Evolutionary conservation across 1,140 invertebrate species (phyloP).

Genomic region (Ooceraea biroi): DNA sequence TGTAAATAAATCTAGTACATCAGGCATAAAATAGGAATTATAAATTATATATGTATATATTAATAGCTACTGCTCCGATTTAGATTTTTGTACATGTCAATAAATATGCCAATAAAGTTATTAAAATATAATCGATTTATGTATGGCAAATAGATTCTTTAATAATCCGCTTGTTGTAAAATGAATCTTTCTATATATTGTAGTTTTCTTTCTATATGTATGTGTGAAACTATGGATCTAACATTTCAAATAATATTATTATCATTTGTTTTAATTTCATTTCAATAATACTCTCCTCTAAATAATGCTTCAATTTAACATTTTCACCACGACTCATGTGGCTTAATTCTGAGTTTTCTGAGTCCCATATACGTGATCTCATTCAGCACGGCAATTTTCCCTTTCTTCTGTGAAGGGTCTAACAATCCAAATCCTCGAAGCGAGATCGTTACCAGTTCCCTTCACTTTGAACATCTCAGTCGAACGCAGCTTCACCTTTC

Average conservation of each 20-base stretch:
- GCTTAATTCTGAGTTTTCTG: conserved; percentile 36
- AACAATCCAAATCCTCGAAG: conserved; percentile 38
- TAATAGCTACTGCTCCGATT: too few relatives aligned
- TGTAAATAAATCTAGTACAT: not conserved
- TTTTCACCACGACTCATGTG: not conserved
- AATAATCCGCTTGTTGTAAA: not conserved
- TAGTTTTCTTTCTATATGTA: not conserved
- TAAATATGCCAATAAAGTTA: not conserved
- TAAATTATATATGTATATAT: too few relatives aligned
- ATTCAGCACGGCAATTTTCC: conserved; percentile 41
- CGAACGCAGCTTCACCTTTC: conserved; percentile 28
- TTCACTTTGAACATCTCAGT: conserved; percentile 49
- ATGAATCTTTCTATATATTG: not conserved
- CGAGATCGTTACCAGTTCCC: conserved; percentile 25
- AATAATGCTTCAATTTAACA: conserved; percentile 3
- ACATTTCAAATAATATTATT: not conserved
- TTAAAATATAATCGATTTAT: not conserved
- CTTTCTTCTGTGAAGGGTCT: conserved; percentile 24
- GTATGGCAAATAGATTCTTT: not conserved
- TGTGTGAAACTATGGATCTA: not conserved
- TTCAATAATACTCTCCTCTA: too few relatives aligned
- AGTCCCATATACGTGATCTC: not conserved
- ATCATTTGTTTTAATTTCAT: not conserved
- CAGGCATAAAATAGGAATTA: not conserved
- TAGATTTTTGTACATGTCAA: too few relatives aligned